A percentile compares a stretch with the other conserved stretches of the same genome.
These are phyloP conservation scores for Aphelinus atriplicis DNA, from an alignment of 1,140 invertebrate species.

Conservation along the genomic window DNA sequence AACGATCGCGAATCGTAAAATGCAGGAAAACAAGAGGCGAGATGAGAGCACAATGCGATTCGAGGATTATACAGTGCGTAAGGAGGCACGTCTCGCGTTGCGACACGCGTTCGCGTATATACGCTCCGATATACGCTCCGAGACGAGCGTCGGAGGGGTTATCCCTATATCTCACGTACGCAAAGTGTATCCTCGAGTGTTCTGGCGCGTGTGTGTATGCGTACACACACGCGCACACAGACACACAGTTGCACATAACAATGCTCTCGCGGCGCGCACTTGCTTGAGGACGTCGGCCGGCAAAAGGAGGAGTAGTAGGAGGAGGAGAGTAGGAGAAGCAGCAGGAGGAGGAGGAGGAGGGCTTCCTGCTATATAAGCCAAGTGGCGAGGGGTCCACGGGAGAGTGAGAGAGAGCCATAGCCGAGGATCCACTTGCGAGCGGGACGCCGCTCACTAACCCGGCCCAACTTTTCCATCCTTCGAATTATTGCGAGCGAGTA, in stretches of 20 bases:
- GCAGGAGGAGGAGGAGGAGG: not conserved
- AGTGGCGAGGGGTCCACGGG: not conserved
- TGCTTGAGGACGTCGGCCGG: not conserved
- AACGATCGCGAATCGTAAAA: too few species aligned
- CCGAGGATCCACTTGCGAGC: not conserved
- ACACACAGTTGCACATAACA: not conserved
- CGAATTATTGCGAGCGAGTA: not conserved
- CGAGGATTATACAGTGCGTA: too few species aligned
- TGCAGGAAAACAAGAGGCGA: too few species aligned
- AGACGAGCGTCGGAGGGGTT: too few species aligned
- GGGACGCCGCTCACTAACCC: not conserved
- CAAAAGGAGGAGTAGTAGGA: not conserved
- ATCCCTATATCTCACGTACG: too few species aligned
- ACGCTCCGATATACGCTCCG: too few species aligned
- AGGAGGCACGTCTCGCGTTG: too few species aligned
- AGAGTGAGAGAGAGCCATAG: not conserved
- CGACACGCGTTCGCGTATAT: too few species aligned
- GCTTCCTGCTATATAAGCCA: conserved; percentile 27
- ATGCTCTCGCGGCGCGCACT: conserved; percentile 4
- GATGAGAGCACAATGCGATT: too few species aligned
- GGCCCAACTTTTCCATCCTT: conserved; percentile 19
- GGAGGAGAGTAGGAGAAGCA: not conserved
- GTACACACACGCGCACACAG: not conserved
- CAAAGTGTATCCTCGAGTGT: too few species aligned
- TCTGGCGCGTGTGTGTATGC: too few species aligned